phyloP scores from a whole-genome alignment of 2,113 vertebrate genomes.

The Ceuthmochares aereus region DNA sequence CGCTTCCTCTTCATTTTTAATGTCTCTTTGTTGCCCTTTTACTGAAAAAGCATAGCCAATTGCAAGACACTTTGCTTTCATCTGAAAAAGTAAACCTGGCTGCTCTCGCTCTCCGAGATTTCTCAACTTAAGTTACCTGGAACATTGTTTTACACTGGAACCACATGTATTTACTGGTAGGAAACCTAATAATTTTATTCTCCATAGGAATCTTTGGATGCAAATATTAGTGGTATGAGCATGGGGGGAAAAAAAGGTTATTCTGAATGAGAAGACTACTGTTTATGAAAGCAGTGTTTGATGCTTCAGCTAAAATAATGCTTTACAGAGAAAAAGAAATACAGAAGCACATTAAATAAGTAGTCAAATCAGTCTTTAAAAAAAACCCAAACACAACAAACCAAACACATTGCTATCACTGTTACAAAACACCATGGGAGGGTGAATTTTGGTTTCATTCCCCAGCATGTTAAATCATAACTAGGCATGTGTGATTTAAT shows the following conservation, averaged over 20 bases:
- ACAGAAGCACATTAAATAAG: not conserved
- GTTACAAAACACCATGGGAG: not conserved
- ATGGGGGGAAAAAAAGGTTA: not conserved
- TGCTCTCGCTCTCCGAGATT: not conserved
- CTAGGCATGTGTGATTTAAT: conserved; percentile 50
- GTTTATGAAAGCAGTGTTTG: not conserved
- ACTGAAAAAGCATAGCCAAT: not conserved
- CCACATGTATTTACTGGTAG: not conserved
- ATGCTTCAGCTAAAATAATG: not conserved
- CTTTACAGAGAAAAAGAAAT: not conserved
- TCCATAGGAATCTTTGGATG: conserved; percentile 19
- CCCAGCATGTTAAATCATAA: conserved; percentile 41
- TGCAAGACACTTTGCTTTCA: not conserved
- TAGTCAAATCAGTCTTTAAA: not conserved
- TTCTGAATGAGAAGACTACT: not conserved
- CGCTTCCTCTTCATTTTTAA: not conserved
- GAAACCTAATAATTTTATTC: conserved; percentile 23
- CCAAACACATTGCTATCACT: not conserved
- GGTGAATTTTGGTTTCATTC: conserved; percentile 31
- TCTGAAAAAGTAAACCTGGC: not conserved
- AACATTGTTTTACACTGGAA: not conserved
- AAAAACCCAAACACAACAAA: not conserved
- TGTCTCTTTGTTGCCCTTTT: not conserved
- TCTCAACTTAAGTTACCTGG: conserved; percentile 35
- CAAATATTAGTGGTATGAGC: not conserved